Base-by-base conservation (phyloP, 2,113 vertebrate species). In the Globicephala melas region DNA sequence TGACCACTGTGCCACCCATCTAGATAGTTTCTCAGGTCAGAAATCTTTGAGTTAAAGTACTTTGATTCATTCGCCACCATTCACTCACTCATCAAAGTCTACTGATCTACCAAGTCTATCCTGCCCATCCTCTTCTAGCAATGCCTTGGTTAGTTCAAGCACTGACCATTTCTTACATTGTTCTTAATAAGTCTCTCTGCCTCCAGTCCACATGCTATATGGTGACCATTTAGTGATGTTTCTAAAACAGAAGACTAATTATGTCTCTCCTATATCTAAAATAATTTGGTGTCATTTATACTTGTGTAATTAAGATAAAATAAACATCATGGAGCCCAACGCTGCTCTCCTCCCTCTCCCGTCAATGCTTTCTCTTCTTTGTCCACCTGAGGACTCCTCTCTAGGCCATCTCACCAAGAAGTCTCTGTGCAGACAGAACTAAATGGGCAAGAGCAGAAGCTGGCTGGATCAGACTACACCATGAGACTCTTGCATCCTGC, bases 1-100 rank as follows among this genome's bases (percentile, higher is more conserved):
- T 92, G 70, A 84, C 44, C 62, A 81, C 3, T 44, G 9, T 91
- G 36, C 8, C 10, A 55, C 28, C 9, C 17, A 67, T 17, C 23
- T 50, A 92, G 36, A 15, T 47, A 89, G 71, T 96, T 94, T 94
- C 76, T 93, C 44, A 79, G 65, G 33, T 89, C 44, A 88, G 25
- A 94, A 92, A 94, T 36, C 47, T 55, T 12, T 47, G 36, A 65
- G 14, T 58, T 68, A n/a, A 67, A 84, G 58, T 76, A 85, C 53
- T 74, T 74, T 70, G 17, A 76, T 83, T 89, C 23, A 94, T 89
- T 84, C 7, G 47, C 62, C 13, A 94, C 14, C 55, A 92, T 47
- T 95, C 8, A 84, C 8, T 81, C 13, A 65, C n/a, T 90, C 36
- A 73, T n/a, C 68, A 79, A 92, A 88, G 53, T 53, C 71, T 89